These are phyloP conservation scores for Chrysolina americana DNA, from an alignment of 2,888 invertebrate species.

Conservation along the genomic window DNA sequence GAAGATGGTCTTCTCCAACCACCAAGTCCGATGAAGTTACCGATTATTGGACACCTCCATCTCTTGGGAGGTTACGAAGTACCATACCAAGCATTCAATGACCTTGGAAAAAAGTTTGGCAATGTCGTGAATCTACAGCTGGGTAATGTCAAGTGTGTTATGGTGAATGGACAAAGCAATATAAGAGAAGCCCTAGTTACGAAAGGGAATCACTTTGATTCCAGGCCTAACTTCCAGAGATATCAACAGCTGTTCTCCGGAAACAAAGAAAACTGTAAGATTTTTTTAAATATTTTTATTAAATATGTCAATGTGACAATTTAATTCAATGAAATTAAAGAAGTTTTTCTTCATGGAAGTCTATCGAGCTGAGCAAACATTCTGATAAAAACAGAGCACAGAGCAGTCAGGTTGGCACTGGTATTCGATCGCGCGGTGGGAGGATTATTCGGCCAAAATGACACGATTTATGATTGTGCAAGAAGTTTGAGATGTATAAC, in stretches of 20 bases:
- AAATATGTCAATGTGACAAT: too few relatives aligned
- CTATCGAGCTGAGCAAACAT: too few relatives aligned
- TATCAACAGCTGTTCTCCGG: conserved; percentile 77
- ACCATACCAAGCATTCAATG: conserved; percentile 75
- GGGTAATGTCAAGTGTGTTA: conserved; percentile 73
- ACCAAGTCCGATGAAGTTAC: conserved; percentile 73
- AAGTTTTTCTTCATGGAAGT: too few relatives aligned
- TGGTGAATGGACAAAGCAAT: conserved; percentile 74
- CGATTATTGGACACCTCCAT: conserved; percentile 74
- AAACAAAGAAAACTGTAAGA: conserved; percentile 80
- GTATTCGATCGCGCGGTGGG: too few relatives aligned
- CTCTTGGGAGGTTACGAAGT: conserved; percentile 73
- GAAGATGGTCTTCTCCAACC: conserved; percentile 61
- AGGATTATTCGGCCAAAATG: too few relatives aligned
- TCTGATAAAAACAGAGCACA: too few relatives aligned
- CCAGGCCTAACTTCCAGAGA: conserved; percentile 76
- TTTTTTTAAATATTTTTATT: conserved; percentile 10
- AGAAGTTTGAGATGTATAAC: too few relatives aligned
- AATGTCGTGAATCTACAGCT: conserved; percentile 72
- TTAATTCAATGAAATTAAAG: too few relatives aligned
- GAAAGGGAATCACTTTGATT: conserved; percentile 76
- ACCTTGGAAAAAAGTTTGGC: conserved; percentile 72
- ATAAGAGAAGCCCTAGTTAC: conserved; percentile 74
- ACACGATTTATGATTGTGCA: too few relatives aligned
- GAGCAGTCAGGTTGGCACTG: too few relatives aligned